These are phyloP conservation scores for Dilophus febrilis DNA, from an alignment of 2,888 invertebrate genomes.

Conservation along the genomic window DNA sequence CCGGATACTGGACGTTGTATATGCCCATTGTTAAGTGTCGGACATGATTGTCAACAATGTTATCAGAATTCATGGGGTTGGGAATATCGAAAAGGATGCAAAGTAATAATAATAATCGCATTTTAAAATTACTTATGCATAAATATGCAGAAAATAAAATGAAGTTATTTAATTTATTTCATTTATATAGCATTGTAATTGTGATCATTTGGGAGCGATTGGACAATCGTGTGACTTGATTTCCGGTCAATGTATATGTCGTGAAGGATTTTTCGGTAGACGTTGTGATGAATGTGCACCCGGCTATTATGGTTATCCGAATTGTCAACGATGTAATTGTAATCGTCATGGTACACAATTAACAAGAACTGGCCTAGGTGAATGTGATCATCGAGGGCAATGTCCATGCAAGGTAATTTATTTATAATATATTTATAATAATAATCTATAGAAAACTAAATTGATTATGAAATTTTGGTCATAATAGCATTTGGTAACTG, in stretches of 20 bases:
- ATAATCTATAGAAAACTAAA: too few relatives aligned
- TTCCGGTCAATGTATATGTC: constrained; percentile 51
- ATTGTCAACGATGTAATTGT: constrained; percentile 75
- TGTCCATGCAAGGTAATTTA: constrained; percentile 86
- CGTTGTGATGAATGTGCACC: constrained; percentile 67
- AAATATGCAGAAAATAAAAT: too few relatives aligned
- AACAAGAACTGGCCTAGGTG: too few relatives aligned
- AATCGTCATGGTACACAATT: constrained; percentile 47
- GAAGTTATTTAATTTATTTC: too few relatives aligned
- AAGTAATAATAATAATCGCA: constrained; percentile 22
- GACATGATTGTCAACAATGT: constrained; percentile 66
- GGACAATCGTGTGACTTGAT: constrained; percentile 45
- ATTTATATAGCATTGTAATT: constrained; percentile 44
- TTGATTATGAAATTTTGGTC: too few relatives aligned
- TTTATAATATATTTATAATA: too few relatives aligned
- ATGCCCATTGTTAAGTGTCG: constrained; percentile 75
- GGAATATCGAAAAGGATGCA: constrained; percentile 62
- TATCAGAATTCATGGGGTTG: constrained; percentile 65
- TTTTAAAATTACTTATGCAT: too few relatives aligned
- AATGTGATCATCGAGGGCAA: constrained; percentile 55
- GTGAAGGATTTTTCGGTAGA: constrained; percentile 53
- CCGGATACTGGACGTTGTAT: constrained; percentile 78
- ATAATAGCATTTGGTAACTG: constrained; percentile 46
- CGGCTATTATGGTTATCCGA: constrained; percentile 80
- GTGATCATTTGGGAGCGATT: constrained; percentile 40